phyloP scores from a whole-genome alignment of 2,113 vertebrate genomes.

The Neogale vison region DNA sequence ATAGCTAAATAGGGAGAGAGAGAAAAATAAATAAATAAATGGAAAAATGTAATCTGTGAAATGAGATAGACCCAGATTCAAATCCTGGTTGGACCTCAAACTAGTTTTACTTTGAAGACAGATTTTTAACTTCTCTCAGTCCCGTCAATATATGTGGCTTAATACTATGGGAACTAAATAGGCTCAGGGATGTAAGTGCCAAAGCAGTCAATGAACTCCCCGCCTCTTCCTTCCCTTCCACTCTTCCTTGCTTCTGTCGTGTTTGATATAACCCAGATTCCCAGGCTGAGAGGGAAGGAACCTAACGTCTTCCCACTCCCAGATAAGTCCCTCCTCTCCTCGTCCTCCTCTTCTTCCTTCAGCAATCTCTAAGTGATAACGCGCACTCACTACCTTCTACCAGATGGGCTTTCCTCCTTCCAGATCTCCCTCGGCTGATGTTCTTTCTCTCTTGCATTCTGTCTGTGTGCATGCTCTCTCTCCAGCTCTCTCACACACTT shows the following conservation, averaged over 20 bases:
- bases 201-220: background rate
- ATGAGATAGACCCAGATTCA: background rate
- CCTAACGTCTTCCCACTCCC: background rate
- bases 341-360: background rate
- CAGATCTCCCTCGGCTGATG: background rate
- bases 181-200: background rate
- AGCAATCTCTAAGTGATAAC: background rate
- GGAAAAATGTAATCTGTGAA: background rate
- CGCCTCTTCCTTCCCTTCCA: background rate
- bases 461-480: background rate
- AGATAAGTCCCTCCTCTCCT: background rate
- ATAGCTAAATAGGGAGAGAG: too few species aligned
- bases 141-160: background rate
- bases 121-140: background rate
- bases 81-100: background rate
- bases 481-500: background rate
- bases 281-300: background rate
- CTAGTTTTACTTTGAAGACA: background rate
- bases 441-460: background rate
- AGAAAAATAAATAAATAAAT: background rate
- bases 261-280: background rate
- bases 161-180: background rate
- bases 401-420: background rate
- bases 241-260: background rate
- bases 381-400: background rate